These are phyloP conservation scores for Sipha flava DNA, from an alignment of 1,140 invertebrate species.

Conservation along the genomic window DNA sequence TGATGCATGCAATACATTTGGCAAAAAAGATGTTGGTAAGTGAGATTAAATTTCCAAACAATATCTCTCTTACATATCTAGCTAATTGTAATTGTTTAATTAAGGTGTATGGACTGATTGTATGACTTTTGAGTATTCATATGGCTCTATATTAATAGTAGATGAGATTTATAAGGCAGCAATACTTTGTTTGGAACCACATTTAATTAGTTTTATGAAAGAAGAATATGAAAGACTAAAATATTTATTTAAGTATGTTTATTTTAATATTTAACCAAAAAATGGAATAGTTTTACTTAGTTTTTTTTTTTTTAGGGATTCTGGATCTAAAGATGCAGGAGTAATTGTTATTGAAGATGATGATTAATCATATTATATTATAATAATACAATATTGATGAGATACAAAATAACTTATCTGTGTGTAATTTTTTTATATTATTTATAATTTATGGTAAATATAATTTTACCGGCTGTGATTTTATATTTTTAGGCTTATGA, in stretches of 20 bases:
- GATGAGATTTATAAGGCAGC: slow-evolving; percentile 14
- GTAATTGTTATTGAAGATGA: background rate
- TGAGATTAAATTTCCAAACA: background rate
- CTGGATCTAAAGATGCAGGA: background rate
- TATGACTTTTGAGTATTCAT: background rate
- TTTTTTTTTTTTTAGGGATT: background rate
- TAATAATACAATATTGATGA: no score
- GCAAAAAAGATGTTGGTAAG: background rate
- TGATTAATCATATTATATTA: background rate
- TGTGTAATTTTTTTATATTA: no score
- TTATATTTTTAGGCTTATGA: no score
- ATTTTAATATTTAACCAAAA: background rate
- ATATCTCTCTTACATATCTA: background rate
- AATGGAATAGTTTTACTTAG: background rate
- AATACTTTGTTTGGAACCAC: background rate
- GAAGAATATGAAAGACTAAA: background rate
- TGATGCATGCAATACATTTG: background rate
- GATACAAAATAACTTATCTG: no score
- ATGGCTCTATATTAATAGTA: background rate
- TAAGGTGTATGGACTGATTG: background rate
- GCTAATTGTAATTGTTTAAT: background rate
- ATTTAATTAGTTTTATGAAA: background rate
- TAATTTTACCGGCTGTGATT: no score
- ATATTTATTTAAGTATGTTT: background rate
- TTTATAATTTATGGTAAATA: no score